Evolutionary conservation across 2,113 vertebrate species (phyloP).

Genomic region (Mystacornis crossleyi): DNA sequence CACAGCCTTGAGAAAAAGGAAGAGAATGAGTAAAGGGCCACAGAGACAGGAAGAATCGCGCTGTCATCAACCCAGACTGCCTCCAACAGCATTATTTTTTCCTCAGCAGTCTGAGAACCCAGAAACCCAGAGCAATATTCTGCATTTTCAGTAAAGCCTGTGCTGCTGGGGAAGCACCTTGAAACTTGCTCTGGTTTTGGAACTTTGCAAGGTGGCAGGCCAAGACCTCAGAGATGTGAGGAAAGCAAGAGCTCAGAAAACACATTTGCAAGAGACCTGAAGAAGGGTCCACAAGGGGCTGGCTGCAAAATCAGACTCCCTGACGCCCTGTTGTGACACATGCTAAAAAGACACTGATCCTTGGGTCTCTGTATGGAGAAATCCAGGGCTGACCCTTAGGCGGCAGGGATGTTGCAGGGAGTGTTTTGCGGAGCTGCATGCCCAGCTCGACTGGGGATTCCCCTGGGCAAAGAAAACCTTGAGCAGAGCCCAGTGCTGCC

Average conservation of each 20-base stretch:
- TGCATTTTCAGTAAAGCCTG: background rate
- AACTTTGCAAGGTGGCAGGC: background rate
- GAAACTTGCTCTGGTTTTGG: background rate
- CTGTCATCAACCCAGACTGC: background rate
- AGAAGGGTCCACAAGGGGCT: background rate
- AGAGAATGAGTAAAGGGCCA: background rate
- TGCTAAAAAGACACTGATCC: background rate
- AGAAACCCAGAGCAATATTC: background rate
- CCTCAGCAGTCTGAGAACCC: background rate
- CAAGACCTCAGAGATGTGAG: background rate
- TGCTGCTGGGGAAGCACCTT: background rate
- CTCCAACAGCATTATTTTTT: background rate
- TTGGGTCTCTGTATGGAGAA: background rate
- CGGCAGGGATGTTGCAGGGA: background rate
- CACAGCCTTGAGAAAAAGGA: background rate
- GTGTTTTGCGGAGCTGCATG: background rate
- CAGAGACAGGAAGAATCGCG: background rate
- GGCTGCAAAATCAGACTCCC: background rate
- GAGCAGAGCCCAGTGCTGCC: background rate
- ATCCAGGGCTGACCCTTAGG: background rate
- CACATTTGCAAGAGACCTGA: background rate
- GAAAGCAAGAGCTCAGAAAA: background rate
- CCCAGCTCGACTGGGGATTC: background rate
- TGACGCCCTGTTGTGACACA: no score
- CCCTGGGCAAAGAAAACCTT: background rate